Conservation (phyloP, 1,140 invertebrate genomes). For the Choristoneura fumiferana region DNA sequence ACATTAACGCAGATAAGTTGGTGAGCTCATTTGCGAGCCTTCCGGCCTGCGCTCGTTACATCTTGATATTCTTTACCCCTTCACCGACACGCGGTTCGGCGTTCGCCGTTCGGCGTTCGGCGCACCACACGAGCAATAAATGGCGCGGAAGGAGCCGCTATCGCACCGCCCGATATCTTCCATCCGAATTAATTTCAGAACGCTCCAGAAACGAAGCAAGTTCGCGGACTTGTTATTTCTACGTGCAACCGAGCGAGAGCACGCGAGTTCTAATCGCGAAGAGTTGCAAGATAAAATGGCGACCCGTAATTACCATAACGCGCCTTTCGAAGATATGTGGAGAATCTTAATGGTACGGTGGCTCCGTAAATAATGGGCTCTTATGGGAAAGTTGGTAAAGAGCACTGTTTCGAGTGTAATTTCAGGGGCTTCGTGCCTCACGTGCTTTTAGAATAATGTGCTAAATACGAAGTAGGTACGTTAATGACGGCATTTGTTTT, state of each 20-base stretch:
- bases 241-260: conserved; percentile 56
- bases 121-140: conserved; percentile 74
- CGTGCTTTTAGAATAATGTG: conserved; percentile 55
- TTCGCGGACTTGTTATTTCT: conserved; percentile 75
- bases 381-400: conserved; percentile 75
- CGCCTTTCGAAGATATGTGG: conserved; percentile 76
- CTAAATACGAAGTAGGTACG: conserved; percentile 31
- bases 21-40: conserved; percentile 76
- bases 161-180: conserved; percentile 74
- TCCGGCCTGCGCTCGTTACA: conserved; percentile 74
- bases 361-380: conserved; percentile 76
- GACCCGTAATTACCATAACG: conserved; percentile 76
- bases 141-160: conserved; percentile 75
- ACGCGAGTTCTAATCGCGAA: conserved; percentile 71
- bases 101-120: not conserved
- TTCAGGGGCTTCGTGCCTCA: conserved; percentile 64
- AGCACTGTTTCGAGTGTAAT: conserved; percentile 74
- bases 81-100: conserved; percentile 54
- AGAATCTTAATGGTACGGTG: conserved; percentile 77
- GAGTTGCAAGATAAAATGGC: conserved; percentile 74
- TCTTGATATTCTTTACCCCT: conserved; percentile 78
- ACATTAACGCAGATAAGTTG: conserved; percentile 76
- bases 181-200: conserved; percentile 77
- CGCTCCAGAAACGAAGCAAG: conserved; percentile 71
- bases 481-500: conserved; percentile 37